Percentiles rank a stretch among this genome's conserved stretches.
phyloP scores from a whole-genome alignment of 1,140 invertebrate genomes.

The Muscidifurax raptorellus region DNA sequence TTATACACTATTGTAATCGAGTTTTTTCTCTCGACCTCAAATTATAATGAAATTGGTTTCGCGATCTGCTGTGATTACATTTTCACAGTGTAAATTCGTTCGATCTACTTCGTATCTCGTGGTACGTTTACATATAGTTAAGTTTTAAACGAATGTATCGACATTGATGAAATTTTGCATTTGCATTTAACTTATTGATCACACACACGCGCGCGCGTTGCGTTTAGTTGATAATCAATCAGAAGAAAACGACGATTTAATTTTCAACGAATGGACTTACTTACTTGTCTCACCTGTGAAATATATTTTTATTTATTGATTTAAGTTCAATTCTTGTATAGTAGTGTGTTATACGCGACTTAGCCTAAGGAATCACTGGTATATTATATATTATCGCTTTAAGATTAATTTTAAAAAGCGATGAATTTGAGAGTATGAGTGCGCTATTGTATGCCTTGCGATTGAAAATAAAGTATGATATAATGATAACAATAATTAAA shows the following conservation, averaged over 20 bases:
- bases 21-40: neutral
- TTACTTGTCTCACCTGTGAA: slow-evolving; percentile 49
- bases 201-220: neutral
- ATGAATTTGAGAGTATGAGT: neutral
- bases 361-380: neutral
- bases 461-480: neutral
- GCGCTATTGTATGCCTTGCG: neutral
- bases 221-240: neutral
- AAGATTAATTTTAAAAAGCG: neutral
- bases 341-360: slow-evolving; percentile 11
- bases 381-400: neutral
- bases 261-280: slow-evolving; percentile 27
- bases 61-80: slow-evolving; percentile 12
- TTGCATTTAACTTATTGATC: slow-evolving; percentile 35
- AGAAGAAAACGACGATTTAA: neutral
- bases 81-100: neutral
- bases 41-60: neutral
- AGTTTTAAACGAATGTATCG: too few species aligned
- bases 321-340: slow-evolving; percentile 46
- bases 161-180: too few species aligned
- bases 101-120: neutral
- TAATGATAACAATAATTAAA: neutral
- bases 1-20: slow-evolving; percentile 7
- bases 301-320: slow-evolving; percentile 52
- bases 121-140: too few species aligned